Evolutionary conservation across 2,113 vertebrate genomes (phyloP), one percentile per base, ranked within the genome.

Genomic region (Xenus cinereus): DNA sequence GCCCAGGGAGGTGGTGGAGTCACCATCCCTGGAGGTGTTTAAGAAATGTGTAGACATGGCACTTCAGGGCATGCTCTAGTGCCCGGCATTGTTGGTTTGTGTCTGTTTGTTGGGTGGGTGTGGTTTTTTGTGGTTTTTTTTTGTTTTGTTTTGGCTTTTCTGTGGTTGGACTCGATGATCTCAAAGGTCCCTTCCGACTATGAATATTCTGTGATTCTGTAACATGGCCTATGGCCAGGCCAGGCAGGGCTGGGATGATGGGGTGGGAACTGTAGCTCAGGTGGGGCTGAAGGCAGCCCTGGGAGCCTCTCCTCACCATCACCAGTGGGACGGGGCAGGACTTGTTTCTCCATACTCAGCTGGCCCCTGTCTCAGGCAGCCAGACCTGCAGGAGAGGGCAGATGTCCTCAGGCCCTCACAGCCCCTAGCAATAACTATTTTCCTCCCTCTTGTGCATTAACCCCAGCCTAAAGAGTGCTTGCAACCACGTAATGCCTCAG

Each of bases 191-290:
- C 46, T 46, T 21, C 20, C 20, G 21, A 46, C 45, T 20, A 46
- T 46, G 46, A 46, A 46, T 46, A 46, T 46, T 46, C 46, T 46
- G 46, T 46, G 17, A 45, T 45, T 45, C 43, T 43, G 41, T 45
- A 26, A 1, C 39, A 20, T 0, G 0, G 16, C 12, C 33, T 13
- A 3, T 1, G 11, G 37, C 45, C 54, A 12, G n/a, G 63, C 12
- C n/a, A 35, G 56, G 41, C 39, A 21, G n/a, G 73, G 32, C 32
- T 27, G 37, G 30, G 39, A 26, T 22, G 39, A 22, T 7, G 27
- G 41, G 26, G 10, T 8, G 22, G 37, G 21, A 72, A 20, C 27
- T 43, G 39, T 15, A 24, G 66, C 28, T n/a, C 26, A 17, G n/a
- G 21, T 18, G n/a, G 17, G 21, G 37, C n/a, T 4, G 2, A 7